Evolutionary conservation across 2,113 vertebrate species (phyloP).

Genomic region (Garra rufa): DNA sequence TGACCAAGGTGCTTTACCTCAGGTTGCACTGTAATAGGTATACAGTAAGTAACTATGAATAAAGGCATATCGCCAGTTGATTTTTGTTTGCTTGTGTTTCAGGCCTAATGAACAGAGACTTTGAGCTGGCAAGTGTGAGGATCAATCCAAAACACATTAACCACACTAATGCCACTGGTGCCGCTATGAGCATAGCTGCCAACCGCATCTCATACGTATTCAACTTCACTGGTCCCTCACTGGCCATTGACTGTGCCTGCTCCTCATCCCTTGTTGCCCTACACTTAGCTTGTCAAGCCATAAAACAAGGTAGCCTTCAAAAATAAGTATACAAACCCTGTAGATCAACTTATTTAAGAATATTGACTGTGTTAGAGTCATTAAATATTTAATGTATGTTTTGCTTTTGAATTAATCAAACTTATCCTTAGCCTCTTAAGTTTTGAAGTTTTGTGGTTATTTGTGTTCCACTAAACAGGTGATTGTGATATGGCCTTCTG

Average conservation of each 20-base stretch:
- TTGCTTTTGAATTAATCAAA: neutral
- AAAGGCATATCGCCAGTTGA: neutral
- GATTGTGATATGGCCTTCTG: constrained; percentile 88
- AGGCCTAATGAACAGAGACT: constrained; percentile 89
- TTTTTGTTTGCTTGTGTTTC: constrained; percentile 40
- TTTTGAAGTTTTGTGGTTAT: neutral
- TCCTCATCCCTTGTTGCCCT: constrained; percentile 86
- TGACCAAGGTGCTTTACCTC: neutral
- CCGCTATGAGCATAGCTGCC: constrained; percentile 82
- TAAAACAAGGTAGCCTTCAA: constrained; percentile 80
- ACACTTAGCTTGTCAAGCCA: constrained; percentile 79
- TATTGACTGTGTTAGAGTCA: neutral
- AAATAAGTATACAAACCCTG: neutral
- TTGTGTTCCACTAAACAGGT: constrained; percentile 69
- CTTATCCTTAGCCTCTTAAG: too few relatives aligned
- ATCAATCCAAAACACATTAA: constrained; percentile 68
- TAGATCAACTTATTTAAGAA: neutral
- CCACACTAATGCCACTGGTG: constrained; percentile 80
- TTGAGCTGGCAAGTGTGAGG: constrained; percentile 63
- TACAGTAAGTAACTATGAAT: neutral
- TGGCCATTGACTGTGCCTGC: constrained; percentile 83
- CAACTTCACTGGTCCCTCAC: constrained; percentile 86
- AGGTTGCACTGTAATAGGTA: neutral
- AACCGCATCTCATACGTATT: constrained; percentile 86
- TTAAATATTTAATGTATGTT: too few relatives aligned